Conservation (phyloP, 1,140 invertebrate genomes). For the Frieseomelitta varia region DNA sequence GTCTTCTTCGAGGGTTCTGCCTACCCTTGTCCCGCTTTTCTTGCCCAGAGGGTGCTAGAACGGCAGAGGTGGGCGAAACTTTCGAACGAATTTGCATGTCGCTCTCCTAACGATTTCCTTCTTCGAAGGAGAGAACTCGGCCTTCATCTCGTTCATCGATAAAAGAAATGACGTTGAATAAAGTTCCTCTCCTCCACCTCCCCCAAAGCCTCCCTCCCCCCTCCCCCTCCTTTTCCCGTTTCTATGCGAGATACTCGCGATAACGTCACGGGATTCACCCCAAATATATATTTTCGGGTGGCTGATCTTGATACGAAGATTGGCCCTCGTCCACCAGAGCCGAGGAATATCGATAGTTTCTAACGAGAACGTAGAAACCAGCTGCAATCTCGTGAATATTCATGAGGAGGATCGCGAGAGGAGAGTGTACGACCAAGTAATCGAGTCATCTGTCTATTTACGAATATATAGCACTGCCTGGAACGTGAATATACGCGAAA, state of each 20-base stretch:
- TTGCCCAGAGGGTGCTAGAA: slow-evolving; percentile 64
- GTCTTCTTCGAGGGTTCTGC: slow-evolving; percentile 54
- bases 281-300: slow-evolving; percentile 39
- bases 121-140: slow-evolving; percentile 60
- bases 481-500: background rate
- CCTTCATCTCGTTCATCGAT: slow-evolving; percentile 66
- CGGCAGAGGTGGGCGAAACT: slow-evolving; percentile 62
- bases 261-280: slow-evolving; percentile 37
- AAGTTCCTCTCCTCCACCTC: slow-evolving; percentile 1
- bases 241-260: slow-evolving; percentile 56
- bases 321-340: slow-evolving; percentile 11
- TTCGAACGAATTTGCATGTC: slow-evolving; percentile 72
- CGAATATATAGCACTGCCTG: background rate
- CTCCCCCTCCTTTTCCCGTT: slow-evolving; percentile 23
- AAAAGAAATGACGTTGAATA: slow-evolving; percentile 69
- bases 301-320: slow-evolving; percentile 44
- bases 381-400: slow-evolving; percentile 5
- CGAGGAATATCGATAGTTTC: slow-evolving; percentile 27
- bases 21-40: slow-evolving; percentile 59
- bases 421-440: no score
- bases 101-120: slow-evolving; percentile 72
- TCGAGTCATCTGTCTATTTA: background rate
- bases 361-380: slow-evolving; percentile 2
- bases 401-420: background rate
- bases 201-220: background rate